These are phyloP conservation scores for Lymantria monacha DNA, from an alignment of 2,888 invertebrate genomes.

Conservation along the genomic window DNA sequence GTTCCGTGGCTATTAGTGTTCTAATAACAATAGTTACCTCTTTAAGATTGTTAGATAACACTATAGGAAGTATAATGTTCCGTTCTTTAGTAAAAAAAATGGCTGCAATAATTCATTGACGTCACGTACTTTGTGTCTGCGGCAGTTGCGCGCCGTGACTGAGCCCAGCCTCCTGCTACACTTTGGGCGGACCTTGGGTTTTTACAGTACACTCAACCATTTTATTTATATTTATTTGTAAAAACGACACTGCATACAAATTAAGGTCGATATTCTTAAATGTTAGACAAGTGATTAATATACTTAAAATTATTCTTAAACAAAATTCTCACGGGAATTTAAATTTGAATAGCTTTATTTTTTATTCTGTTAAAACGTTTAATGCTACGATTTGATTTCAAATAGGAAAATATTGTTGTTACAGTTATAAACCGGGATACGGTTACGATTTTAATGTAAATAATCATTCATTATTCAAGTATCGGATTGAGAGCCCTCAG, in stretches of 20 bases:
- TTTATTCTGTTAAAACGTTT: too few relatives aligned
- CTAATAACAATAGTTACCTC: conserved; percentile 6
- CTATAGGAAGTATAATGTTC: conserved; percentile 37
- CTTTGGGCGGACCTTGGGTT: conserved; percentile 71
- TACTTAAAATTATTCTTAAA: neutral
- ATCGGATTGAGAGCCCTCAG: too few relatives aligned
- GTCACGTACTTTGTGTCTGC: conserved; percentile 42
- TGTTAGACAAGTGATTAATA: conserved; percentile 1
- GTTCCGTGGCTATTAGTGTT: neutral
- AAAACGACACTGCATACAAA: conserved; percentile 23
- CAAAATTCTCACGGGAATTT: neutral
- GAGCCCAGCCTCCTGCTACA: conserved; percentile 49
- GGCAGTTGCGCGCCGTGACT: conserved; percentile 20
- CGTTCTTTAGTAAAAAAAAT: conserved; percentile 27
- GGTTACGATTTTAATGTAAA: too few relatives aligned
- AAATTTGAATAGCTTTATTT: neutral
- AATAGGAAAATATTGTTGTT: too few relatives aligned
- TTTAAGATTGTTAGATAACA: conserved; percentile 14
- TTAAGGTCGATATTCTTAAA: conserved; percentile 19
- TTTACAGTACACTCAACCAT: conserved; percentile 47
- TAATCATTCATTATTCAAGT: too few relatives aligned
- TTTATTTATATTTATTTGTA: conserved; percentile 10
- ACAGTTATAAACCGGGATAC: too few relatives aligned
- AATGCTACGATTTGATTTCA: too few relatives aligned
- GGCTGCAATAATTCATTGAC: conserved; percentile 37